Evolutionary conservation across 2,888 invertebrate genomes (phyloP), one percentile per base, ranked within the genome.

Genomic region (Allygus modestus): DNA sequence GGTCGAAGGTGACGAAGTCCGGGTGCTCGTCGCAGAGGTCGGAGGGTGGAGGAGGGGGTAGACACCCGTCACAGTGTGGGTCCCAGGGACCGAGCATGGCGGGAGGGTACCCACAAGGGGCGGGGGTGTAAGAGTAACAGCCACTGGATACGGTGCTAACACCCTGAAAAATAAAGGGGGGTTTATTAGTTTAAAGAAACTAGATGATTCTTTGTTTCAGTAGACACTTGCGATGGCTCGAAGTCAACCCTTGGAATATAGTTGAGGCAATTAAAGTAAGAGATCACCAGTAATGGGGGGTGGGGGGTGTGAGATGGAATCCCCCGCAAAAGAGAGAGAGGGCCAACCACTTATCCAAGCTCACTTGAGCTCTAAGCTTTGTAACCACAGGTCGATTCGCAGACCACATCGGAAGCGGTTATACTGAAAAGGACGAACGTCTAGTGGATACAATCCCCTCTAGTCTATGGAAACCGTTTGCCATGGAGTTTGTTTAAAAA

Each of bases 1-100:
- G 91, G 88, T 95, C 94, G 89, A 95, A 95, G 15, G 94, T 94
- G 71, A 95, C 94, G 89, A 95, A 92, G 88, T 95, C 95, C 87
- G 94, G 94, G 86, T 93, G 93, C 77, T 90, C 91, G 86, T 91
- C 91, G 87, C 90, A 90, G 86, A 94, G 92, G 86, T 95, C 94
- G 46, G 95, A 92, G 0, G 92, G 92, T 87, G 92, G 90, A 0
- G 23, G 23, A 26, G 23, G 71, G 75, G 33, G 28, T 2, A 37
- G 41, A 46, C 41, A 46, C 1, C 33, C 75, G 86, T 95, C 94
- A 43, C 95, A 92, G 1, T 92, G 91, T 87, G 92, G 90, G 85
- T 89, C 89, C 87, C 90, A 88, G 23, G 89, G 87, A 86, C 89
- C 89, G 84, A 81, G 82, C 84, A 83, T 84, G 85, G 69, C 61